Evolutionary conservation across 1,140 invertebrate genomes (phyloP).

Genomic region (Leptinotarsa defecta): DNA sequence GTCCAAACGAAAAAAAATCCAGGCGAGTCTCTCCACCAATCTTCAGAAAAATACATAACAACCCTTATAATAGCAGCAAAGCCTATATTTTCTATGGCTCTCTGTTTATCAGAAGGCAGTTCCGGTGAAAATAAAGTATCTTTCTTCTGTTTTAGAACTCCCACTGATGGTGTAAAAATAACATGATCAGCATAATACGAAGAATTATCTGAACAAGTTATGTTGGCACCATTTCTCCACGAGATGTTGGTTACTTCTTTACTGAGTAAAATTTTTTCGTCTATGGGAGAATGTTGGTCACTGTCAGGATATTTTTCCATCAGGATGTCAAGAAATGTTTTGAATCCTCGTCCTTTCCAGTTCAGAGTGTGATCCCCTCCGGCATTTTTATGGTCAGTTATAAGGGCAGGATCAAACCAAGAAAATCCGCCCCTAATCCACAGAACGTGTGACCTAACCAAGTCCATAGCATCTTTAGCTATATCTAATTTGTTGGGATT

Average conservation of each 20-base stretch:
- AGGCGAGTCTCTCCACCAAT: conserved; percentile 65
- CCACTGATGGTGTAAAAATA: conserved; percentile 72
- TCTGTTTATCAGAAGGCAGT: conserved; percentile 65
- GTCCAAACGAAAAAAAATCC: conserved; percentile 64
- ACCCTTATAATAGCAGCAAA: conserved; percentile 79
- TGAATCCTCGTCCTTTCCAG: conserved; percentile 45
- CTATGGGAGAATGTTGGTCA: conserved; percentile 31
- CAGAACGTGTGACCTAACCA: conserved; percentile 12
- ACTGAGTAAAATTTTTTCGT: conserved; percentile 38
- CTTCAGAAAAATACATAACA: conserved; percentile 68
- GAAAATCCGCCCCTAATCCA: conserved; percentile 29
- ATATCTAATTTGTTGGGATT: conserved; percentile 34
- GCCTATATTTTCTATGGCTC: conserved; percentile 67
- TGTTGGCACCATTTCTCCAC: conserved; percentile 23
- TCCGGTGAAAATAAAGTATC: conserved; percentile 64
- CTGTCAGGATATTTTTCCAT: conserved; percentile 39
- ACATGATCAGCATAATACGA: conserved; percentile 63
- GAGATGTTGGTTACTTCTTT: conserved; percentile 40
- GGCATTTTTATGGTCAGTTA: conserved; percentile 28
- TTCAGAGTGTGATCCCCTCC: conserved; percentile 36
- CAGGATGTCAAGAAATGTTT: conserved; percentile 43
- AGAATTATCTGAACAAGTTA: background rate
- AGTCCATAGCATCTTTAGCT: conserved; percentile 43
- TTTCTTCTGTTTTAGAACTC: conserved; percentile 70
- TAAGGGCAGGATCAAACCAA: conserved; percentile 26